A percentile compares a stretch with the other conserved stretches of the same genome.
phyloP scores from a whole-genome alignment of 2,888 invertebrate species.

The Thelaira solivaga region DNA sequence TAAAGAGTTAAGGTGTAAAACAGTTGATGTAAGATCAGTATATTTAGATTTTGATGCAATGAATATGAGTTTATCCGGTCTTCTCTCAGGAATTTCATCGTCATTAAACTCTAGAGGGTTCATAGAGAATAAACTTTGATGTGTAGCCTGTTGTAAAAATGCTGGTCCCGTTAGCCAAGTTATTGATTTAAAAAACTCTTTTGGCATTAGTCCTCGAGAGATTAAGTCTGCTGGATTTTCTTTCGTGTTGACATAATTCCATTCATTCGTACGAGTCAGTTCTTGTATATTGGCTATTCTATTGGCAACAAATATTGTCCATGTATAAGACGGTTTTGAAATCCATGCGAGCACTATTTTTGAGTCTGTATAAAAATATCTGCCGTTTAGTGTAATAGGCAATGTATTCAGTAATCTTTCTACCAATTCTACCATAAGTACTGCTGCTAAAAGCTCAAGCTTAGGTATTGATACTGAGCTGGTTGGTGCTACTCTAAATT shows the following conservation, averaged over 20 bases:
- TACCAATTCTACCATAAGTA: not conserved
- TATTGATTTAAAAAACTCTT: not conserved
- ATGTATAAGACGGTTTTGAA: conserved; percentile 9
- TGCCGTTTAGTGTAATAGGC: not conserved
- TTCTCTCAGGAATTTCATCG: not conserved
- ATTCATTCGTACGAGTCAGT: not conserved
- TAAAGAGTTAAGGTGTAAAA: not conserved
- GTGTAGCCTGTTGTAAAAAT: not conserved
- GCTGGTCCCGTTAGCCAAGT: not conserved
- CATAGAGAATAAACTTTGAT: not conserved
- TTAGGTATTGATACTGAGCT: conserved; percentile 3
- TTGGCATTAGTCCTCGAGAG: not conserved
- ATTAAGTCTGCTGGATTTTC: conserved; percentile 14
- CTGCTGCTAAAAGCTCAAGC: conserved; percentile 10
- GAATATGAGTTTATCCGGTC: not conserved
- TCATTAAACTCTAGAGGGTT: not conserved
- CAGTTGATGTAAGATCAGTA: not conserved
- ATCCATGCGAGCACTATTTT: conserved; percentile 20
- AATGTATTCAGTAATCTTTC: not conserved
- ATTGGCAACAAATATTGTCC: conserved; percentile 5
- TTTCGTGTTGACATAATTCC: conserved; percentile 3
- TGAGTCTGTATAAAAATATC: conserved; percentile 11
- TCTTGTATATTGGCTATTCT: conserved; percentile 18
- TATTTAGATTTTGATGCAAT: not conserved
- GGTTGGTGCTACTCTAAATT: conserved; percentile 6